Base-by-base conservation (phyloP, 2,113 vertebrate genomes). In the Papio anubis region DNA sequence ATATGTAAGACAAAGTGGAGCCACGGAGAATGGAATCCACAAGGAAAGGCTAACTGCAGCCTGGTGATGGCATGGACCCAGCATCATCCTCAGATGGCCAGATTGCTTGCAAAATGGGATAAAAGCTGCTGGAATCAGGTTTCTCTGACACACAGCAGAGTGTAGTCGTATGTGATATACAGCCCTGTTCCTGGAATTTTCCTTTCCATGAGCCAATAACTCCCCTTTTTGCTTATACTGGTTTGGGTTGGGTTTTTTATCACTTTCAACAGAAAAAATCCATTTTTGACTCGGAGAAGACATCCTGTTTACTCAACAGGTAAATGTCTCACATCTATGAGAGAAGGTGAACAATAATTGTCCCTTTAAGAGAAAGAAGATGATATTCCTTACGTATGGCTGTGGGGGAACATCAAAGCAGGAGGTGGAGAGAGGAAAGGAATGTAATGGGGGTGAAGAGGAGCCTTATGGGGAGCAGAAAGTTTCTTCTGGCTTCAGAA, bases 161-260 rank as follows among this genome's bases (percentile, higher is more conserved):
- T 20, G 48, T 3, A 8, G 2, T n/a, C 9, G 23, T 59, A 1
- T 4, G 1, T n/a, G 84, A 21, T 4, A 3, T 7, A 8, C 0
- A 13, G 72, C 45, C 45, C 55, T 6, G 0, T 5, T 78, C 43
- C 75, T n/a, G 20, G 27, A 3, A n/a, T 43, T 32, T 23, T 38
- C 5, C n/a, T 18, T 23, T 25, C 6, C 21, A 32, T 32, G 18
- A 81, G 23, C 79, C 30, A 1, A 0, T 50, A 27, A 9, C 14
- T 20, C 27, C 43, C 45, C 40, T 75, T 27, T 80, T 30, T 27
- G 73, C 1, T 11, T 30, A 23, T 13, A 27, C 55, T 48, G 12
- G 7, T 35, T 32, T 32, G 23, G 79, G 32, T 10, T 80, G 59
- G 11, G 12, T 72, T 73, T 80, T 84, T 87, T 50, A 45, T 80